Percentiles rank a stretch among this genome's conserved stretches.
Conservation (phyloP, 1,140 invertebrate genomes). For the Psilanteris sp. region DNA sequence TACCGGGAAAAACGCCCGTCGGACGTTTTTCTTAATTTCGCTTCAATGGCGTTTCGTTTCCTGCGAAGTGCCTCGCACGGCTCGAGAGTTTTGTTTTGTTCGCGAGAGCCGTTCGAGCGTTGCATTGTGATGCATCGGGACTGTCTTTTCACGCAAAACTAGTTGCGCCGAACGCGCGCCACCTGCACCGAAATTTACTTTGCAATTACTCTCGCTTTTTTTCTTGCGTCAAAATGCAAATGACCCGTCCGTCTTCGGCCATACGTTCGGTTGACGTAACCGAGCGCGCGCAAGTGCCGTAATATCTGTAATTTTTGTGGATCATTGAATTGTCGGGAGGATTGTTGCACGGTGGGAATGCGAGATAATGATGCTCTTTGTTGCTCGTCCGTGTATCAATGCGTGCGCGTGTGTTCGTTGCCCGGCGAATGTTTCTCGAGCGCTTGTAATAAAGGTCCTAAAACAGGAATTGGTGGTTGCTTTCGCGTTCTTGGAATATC, state of each 20-base stretch:
- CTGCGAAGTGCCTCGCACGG: too few relatives aligned
- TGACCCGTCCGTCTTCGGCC: conserved; percentile 24
- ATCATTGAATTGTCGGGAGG: conserved; percentile 54
- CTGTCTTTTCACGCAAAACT: conserved; percentile 4
- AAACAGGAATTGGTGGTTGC: conserved; percentile 62
- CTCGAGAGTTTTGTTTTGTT: too few relatives aligned
- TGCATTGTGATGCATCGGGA: not conserved
- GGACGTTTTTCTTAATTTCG: too few relatives aligned
- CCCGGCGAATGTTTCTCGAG: conserved; percentile 20
- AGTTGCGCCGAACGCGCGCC: not conserved
- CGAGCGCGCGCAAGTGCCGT: conserved; percentile 48
- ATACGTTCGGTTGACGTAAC: conserved; percentile 56
- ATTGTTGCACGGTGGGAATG: conserved; percentile 58
- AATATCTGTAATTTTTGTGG: conserved; percentile 59
- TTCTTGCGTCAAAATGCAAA: conserved; percentile 22
- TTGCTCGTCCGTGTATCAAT: conserved; percentile 51
- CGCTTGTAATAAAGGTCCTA: conserved; percentile 57
- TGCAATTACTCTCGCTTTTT: conserved; percentile 16
- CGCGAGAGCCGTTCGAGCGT: too few relatives aligned
- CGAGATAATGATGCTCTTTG: conserved; percentile 60
- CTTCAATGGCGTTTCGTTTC: too few relatives aligned
- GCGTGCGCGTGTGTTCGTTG: conserved; percentile 34
- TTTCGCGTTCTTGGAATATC: conserved; percentile 60
- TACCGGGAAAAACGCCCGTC: too few relatives aligned
- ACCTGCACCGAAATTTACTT: conserved; percentile 27